Evolutionary conservation across 2,113 vertebrate species (phyloP).

Genomic region (Ptyas mucosa): DNA sequence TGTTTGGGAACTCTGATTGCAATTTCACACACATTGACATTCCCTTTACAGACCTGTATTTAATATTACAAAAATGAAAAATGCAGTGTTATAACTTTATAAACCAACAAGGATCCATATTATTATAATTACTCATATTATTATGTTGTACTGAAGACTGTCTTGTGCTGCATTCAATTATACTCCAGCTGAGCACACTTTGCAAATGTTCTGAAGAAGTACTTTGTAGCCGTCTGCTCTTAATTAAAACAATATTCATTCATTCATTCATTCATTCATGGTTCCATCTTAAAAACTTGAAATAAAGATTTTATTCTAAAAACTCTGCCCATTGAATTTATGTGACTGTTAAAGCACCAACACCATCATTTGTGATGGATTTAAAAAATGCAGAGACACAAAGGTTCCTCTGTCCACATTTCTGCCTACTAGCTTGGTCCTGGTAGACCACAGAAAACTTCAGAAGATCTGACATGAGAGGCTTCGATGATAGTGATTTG

Average conservation of each 20-base stretch:
- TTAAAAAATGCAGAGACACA: background rate
- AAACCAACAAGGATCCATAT: background rate
- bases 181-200: background rate
- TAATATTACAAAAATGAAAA: background rate
- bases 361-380: background rate
- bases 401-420: background rate
- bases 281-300: background rate
- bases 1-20: conserved; percentile 40
- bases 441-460: background rate
- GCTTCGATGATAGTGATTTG: background rate
- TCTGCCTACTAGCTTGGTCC: background rate
- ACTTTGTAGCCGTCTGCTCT: background rate
- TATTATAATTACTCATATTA: background rate
- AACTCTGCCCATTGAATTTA: background rate
- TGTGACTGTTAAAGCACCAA: background rate
- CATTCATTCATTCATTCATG: background rate
- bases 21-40: conserved; percentile 54
- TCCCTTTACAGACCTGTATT: conserved; percentile 8
- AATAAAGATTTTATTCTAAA: background rate
- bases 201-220: background rate
- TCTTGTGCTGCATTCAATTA: background rate
- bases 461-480: background rate
- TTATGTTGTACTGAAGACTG: background rate
- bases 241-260: background rate
- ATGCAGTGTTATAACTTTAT: background rate